phyloP scores from a whole-genome alignment of 2,888 invertebrate genomes.

The Gryllus longicercus region DNA sequence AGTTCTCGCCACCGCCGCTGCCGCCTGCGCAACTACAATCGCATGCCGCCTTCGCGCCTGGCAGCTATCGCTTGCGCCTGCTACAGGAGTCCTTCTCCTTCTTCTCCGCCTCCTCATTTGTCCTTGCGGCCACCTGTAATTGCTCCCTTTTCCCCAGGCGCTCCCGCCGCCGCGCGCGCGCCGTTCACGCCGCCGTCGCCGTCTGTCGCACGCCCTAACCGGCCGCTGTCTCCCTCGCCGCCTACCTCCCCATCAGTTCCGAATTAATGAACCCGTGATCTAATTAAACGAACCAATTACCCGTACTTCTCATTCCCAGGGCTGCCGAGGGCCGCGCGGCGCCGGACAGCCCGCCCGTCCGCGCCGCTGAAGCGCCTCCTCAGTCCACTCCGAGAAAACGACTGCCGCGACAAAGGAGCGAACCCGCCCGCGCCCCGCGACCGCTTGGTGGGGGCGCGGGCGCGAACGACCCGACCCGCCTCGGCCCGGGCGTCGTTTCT shows the following conservation, averaged over 20 bases:
- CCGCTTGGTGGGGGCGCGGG: not conserved
- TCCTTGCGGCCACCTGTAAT: slow-evolving; percentile 6
- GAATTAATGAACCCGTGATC: slow-evolving; percentile 17
- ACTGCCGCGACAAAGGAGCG: too few relatives aligned
- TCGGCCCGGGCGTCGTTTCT: not conserved
- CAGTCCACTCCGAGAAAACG: too few relatives aligned
- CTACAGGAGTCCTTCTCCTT: not conserved
- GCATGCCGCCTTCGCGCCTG: not conserved
- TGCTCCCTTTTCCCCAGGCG: not conserved
- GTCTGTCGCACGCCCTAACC: not conserved
- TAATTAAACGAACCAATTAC: slow-evolving; percentile 17
- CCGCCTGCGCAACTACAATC: not conserved
- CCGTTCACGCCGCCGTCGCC: not conserved
- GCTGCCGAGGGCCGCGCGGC: not conserved
- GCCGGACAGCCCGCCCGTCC: not conserved
- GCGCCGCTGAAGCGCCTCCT: too few relatives aligned
- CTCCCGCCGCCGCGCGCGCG: not conserved
- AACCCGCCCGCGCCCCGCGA: too few relatives aligned
- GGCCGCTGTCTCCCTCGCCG: not conserved
- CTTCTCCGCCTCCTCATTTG: not conserved
- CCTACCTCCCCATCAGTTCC: not conserved
- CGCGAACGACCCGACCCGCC: not conserved
- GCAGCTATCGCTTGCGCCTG: not conserved
- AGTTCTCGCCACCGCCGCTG: not conserved
- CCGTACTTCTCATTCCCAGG: not conserved